Conservation (phyloP, 2,888 invertebrate species). For the Pseudococcus longispinus region DNA sequence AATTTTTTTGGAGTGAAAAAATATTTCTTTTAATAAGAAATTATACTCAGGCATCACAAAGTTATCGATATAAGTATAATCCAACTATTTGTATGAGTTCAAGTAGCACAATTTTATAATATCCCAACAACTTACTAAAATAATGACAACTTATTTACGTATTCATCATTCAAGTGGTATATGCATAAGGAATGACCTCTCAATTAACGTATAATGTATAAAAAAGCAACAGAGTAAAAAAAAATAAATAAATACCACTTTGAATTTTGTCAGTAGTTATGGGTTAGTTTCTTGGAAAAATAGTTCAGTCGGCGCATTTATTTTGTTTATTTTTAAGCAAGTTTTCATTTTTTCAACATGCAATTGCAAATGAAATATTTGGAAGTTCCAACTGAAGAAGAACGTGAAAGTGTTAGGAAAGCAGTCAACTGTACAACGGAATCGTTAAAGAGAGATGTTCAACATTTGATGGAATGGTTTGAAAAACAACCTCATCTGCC, state of each 20-base stretch:
- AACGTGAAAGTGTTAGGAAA: neutral
- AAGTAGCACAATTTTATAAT: no score
- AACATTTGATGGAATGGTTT: constrained; percentile 48
- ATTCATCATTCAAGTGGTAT: neutral
- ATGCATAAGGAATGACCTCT: neutral
- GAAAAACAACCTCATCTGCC: constrained; percentile 55
- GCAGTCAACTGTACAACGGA: constrained; percentile 3
- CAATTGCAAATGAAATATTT: neutral
- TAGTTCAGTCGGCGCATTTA: neutral
- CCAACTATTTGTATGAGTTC: no score
- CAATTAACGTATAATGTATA: no score
- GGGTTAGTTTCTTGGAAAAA: neutral
- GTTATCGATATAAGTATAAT: no score
- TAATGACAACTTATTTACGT: neutral
- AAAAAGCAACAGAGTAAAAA: neutral
- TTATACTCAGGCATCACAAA: no score
- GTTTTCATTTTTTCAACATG: neutral
- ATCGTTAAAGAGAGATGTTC: constrained; percentile 49
- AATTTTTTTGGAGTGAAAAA: no score
- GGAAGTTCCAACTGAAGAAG: neutral
- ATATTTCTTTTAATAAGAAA: no score
- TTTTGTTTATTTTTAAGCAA: neutral
- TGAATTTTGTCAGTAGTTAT: neutral
- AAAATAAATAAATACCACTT: neutral
- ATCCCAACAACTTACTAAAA: neutral